Evolutionary conservation across 2,113 vertebrate genomes (phyloP), one percentile per base, ranked within the genome.

Genomic region (Sturnus vulgaris): DNA sequence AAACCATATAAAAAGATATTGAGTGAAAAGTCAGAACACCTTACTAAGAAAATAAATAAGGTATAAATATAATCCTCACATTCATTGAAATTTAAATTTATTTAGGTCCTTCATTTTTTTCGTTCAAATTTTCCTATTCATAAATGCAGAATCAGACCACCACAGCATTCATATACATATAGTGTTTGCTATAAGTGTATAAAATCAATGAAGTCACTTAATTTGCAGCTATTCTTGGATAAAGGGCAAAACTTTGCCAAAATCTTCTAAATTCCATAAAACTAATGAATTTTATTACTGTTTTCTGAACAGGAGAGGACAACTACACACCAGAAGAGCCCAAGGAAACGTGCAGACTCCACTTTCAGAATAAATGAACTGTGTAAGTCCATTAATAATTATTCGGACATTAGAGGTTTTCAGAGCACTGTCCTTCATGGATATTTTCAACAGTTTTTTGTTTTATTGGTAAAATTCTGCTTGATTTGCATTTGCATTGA

Each of bases 11-110:
- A 60, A 37, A 53, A 61, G 35, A 33, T 8, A 31, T 5, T 25
- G 11, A 60, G 10, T 0, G 0, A 53, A 8, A 53, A 53, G 9
- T 46, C 20, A 39, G 39, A 60, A 31, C 14, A 35, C 0, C 2
- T 53, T 68, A 35, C 9, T 22, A 21, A 68, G 20, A n/a, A 61
- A 82, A 76, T 39, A 46, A 59, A 20, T 59, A 23, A 60, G 4
- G 7, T 82, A 22, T 61, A 68, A 68, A 47, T 61, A 35, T 11
- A 61, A 76, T 68, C 30, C n/a, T 61, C 30, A 55, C 8, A 22
- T 35, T 82, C 24, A 55, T 68, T 1, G 2, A 61, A n/a, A 47
- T n/a, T 46, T 44, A 72, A 44, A 22, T 44, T 60, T 69, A 47
- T n/a, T 87, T 61, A 70, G 28, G 9, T 25, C 11, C 17, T 52